Evolutionary conservation across 2,113 vertebrate genomes (phyloP).

Genomic region (Erythrolamprus reginae): DNA sequence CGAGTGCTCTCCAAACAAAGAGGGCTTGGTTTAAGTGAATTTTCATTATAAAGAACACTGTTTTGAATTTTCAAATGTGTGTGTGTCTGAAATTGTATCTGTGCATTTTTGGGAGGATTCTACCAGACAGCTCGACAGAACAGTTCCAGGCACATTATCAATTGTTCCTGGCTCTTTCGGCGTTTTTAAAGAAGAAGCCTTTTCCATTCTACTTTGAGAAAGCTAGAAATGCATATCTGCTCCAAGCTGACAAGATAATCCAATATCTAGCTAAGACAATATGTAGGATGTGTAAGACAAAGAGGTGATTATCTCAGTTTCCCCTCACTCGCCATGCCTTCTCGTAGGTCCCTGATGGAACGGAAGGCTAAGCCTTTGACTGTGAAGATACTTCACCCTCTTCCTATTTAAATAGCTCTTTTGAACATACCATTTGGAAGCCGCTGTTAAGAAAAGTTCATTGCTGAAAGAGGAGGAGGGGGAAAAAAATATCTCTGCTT

Average conservation of each 20-base stretch:
- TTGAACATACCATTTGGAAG: conserved; percentile 11
- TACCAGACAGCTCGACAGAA: too few relatives aligned
- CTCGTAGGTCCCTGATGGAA: neutral
- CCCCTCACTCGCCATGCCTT: neutral
- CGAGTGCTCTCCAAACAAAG: too few relatives aligned
- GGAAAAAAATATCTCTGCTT: neutral
- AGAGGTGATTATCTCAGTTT: conserved; percentile 27
- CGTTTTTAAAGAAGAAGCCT: too few relatives aligned
- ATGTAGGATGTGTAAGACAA: fast-evolving
- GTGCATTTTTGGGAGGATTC: too few relatives aligned
- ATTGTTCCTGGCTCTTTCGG: neutral
- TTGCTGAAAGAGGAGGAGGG: neutral
- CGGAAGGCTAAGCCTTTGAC: conserved; percentile 35
- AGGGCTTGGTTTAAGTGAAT: too few relatives aligned
- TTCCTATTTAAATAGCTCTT: conserved; percentile 53
- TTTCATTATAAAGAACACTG: too few relatives aligned
- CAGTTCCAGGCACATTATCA: neutral
- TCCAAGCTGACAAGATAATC: neutral
- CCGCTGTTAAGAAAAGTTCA: neutral
- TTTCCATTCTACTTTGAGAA: neutral
- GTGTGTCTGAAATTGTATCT: too few relatives aligned
- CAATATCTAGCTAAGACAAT: neutral
- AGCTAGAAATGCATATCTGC: fast-evolving
- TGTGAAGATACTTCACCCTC: conserved; percentile 29
- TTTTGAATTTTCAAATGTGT: too few relatives aligned